Evolutionary conservation across 2,888 invertebrate species (phyloP), one percentile per base, ranked within the genome.

Genomic region (Cerastoderma edule): DNA sequence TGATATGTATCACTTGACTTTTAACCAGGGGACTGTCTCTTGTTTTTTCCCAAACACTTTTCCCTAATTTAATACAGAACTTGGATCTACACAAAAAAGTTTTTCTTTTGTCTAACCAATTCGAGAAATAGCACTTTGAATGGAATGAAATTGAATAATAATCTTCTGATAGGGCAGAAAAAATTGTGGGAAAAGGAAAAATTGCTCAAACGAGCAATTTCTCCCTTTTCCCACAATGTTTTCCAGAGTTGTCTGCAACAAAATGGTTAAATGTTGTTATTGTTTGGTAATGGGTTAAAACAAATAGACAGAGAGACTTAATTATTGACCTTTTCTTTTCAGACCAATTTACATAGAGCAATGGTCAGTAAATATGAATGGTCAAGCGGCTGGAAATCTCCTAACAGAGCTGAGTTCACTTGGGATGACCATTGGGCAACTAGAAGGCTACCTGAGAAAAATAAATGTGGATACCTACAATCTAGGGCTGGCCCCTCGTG

Each of bases 391-490:
- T 0, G 85, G 86, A 22, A 84, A 86, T 53, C 67, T 92, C 54
- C 75, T 93, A 1, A 80, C 86, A 24, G 72, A 82, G n/a, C 88
- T 93, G 69, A 92, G 91, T 8, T 86, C 90, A 56, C 86, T 88
- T 1, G 93, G 92, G n/a, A 90, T 91, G 84, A 91, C 88, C 28
- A 90, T 92, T 22, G 80, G 78, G 67, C 84, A 86, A 33, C 83
- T 92, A 22, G 77, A 88, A 10, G 46, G 76, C 0, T 80, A 83
- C 39, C 77, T 85, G n/a, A 76, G 78, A 27, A 53, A 72, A 57
- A 65, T 85, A 30, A 63, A 75, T 30, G 66, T 87, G 56, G 88
- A 88, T 72, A 83, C 83, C 32, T 71, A 81, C 19, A 69, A 83
- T 10, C 67, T 82, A 22, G 73, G 83, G 13, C 70, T 89, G 4